A percentile compares a stretch with the other conserved stretches of the same genome.
phyloP scores from a whole-genome alignment of 2,888 invertebrate genomes.

The Caprella mutica region DNA sequence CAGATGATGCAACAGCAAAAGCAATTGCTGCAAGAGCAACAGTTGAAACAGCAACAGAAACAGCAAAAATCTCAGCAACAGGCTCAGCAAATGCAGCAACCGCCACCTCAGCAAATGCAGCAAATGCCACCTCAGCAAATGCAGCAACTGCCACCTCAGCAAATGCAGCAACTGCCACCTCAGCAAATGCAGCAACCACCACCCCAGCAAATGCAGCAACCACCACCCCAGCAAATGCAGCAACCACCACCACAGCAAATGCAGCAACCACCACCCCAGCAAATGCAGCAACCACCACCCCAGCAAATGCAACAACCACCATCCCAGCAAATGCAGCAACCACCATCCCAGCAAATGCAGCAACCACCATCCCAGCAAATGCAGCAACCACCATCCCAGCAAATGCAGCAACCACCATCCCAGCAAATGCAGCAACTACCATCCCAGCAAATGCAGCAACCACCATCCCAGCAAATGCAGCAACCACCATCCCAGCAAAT shows the following conservation, averaged over 20 bases:
- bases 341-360: not conserved
- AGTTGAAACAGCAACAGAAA: slow-evolving; percentile 8
- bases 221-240: slow-evolving; percentile 14
- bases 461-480: not conserved
- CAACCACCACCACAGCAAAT: slow-evolving; percentile 13
- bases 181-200: slow-evolving; percentile 12
- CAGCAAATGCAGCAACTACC: not conserved
- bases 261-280: slow-evolving; percentile 13
- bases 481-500: not conserved
- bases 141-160: slow-evolving; percentile 10
- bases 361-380: not conserved
- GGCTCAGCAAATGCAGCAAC: slow-evolving; percentile 11
- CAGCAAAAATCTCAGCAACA: slow-evolving; percentile 14
- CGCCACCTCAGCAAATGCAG: slow-evolving; percentile 5
- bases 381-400: not conserved
- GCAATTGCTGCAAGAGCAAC: slow-evolving; percentile 35
- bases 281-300: slow-evolving; percentile 34
- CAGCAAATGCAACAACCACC: not conserved
- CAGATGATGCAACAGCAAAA: slow-evolving; percentile 15
- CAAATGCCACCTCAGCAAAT: slow-evolving; percentile 16
- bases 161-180: not conserved
- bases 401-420: not conserved
- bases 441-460: not conserved
- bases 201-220: slow-evolving; percentile 11
- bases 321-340: not conserved